phyloP scores from a whole-genome alignment of 2,797 vertebrate genomes.

The Acrossocheilus fasciatus region DNA sequence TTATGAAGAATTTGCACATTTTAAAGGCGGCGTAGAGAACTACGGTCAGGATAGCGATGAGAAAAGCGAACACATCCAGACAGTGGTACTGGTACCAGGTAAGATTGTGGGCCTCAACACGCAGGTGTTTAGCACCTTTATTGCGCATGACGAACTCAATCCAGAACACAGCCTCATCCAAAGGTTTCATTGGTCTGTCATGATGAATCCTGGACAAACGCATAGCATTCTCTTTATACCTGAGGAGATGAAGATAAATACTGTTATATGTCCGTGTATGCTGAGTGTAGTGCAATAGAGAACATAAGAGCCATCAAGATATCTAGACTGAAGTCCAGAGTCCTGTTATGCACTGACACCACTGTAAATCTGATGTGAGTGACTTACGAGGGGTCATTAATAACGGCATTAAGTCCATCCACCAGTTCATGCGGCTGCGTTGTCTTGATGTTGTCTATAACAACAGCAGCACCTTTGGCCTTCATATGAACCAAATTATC shows the following conservation, averaged over 20 bases:
- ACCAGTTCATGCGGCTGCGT: constrained; percentile 75
- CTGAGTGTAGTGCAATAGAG: not conserved
- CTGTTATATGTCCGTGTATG: not conserved
- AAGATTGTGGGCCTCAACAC: constrained; percentile 80
- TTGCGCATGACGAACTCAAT: constrained; percentile 85
- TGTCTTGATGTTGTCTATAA: constrained; percentile 59
- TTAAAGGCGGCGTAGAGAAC: constrained; percentile 63
- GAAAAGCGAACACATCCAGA: constrained; percentile 79
- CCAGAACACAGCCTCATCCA: constrained; percentile 84
- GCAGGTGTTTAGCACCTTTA: constrained; percentile 82
- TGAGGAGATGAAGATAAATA: constrained; percentile 25
- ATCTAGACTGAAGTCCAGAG: not conserved
- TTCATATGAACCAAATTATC: constrained; percentile 87
- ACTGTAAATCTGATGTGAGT: not conserved
- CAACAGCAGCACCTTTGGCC: constrained; percentile 76
- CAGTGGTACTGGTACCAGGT: constrained; percentile 85
- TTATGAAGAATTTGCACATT: constrained; percentile 65
- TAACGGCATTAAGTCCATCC: constrained; percentile 76
- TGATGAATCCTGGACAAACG: constrained; percentile 81
- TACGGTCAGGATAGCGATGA: constrained; percentile 65
- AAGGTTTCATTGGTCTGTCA: constrained; percentile 79
- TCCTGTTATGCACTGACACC: not conserved
- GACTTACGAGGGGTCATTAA: constrained; percentile 73
- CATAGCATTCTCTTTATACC: constrained; percentile 73
- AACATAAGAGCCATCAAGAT: not conserved